phyloP scores from a whole-genome alignment of 53 echinoderm and acorn worm species.

The Antedon mediterranea region DNA sequence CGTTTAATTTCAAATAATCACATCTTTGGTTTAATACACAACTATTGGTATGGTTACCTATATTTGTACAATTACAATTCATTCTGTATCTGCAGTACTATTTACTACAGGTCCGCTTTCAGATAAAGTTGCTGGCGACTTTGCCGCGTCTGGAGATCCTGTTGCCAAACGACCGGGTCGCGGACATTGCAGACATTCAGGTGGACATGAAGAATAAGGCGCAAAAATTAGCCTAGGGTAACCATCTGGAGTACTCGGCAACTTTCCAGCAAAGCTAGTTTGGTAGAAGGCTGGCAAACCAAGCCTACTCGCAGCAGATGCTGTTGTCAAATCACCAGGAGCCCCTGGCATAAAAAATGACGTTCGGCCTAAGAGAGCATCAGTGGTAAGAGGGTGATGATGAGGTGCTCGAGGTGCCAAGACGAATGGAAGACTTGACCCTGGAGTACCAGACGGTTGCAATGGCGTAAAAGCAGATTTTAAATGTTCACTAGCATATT shows the following conservation, averaged over 20 bases:
- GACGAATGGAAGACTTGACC: conserved; percentile 47
- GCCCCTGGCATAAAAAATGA: conserved; percentile 68
- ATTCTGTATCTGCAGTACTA: background rate
- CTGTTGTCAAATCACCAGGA: conserved; percentile 42
- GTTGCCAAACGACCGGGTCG: conserved; percentile 6
- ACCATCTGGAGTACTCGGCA: conserved; percentile 57
- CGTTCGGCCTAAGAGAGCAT: conserved; percentile 72
- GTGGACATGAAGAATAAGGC: conserved; percentile 80
- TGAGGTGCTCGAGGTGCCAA: conserved; percentile 84
- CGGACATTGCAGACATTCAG: conserved; percentile 79
- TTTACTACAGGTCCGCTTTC: background rate
- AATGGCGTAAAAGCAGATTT: conserved; percentile 96
- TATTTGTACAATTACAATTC: background rate
- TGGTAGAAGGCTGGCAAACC: conserved; percentile 87
- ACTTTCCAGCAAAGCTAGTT: conserved; percentile 66
- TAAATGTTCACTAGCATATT: conserved; percentile 63
- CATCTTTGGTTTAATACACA: too few relatives aligned
- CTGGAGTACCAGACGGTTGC: conserved; percentile 64
- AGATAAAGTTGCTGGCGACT: background rate
- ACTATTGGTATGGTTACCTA: too few relatives aligned
- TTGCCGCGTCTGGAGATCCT: background rate
- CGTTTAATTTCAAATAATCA: too few relatives aligned
- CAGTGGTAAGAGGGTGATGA: conserved; percentile 54
- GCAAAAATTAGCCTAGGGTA: conserved; percentile 83
- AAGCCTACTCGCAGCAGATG: conserved; percentile 47